Evolutionary conservation across 1,140 invertebrate genomes (phyloP).

Genomic region (Polypedilum vanderplanki): DNA sequence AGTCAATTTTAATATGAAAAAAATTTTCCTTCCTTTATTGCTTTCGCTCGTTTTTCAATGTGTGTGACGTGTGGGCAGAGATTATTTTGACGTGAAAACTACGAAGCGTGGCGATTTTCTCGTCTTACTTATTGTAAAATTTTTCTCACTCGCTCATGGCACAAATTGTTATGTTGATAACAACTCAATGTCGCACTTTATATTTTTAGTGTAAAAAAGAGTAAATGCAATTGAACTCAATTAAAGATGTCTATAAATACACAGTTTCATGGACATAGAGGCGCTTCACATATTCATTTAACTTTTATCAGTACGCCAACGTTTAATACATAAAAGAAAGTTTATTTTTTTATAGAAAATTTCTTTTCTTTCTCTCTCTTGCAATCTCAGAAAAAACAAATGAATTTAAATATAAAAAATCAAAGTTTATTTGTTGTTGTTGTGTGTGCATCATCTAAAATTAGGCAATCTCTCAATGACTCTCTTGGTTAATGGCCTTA

Average conservation of each 20-base stretch:
- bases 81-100: not conserved
- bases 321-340: no score
- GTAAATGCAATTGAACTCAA: not conserved
- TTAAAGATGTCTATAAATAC: not conserved
- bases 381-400: no score
- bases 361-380: no score
- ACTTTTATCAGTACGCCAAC: not conserved
- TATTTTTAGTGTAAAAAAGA: not conserved
- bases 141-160: no score
- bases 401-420: no score
- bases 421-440: no score
- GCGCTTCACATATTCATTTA: slow-evolving; percentile 18
- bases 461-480: slow-evolving; percentile 17
- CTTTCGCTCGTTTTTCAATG: not conserved
- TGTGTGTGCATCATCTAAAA: not conserved
- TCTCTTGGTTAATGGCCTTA: slow-evolving; percentile 5
- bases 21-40: not conserved
- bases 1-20: no score
- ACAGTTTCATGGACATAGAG: not conserved
- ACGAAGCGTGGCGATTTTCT: no score
- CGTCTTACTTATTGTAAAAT: no score
- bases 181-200: no score
- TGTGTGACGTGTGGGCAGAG: not conserved
- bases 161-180: no score
- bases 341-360: no score